Conservation (phyloP, 2,888 invertebrate species). For the Bombylius major region DNA sequence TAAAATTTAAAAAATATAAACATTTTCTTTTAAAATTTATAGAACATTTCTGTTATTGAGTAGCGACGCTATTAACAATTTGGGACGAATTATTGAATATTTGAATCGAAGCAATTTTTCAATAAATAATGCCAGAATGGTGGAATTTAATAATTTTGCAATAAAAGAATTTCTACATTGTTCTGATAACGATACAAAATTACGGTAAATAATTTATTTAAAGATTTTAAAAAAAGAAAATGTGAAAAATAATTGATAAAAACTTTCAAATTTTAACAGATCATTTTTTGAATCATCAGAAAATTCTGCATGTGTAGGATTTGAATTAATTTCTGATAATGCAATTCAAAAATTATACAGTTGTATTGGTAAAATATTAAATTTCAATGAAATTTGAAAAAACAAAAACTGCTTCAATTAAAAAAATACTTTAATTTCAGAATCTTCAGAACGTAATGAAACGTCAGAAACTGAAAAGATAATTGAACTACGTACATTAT, state of each 20-base stretch:
- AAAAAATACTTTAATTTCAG: too few species aligned
- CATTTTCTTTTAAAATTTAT: not conserved
- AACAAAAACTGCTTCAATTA: conserved; percentile 25
- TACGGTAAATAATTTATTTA: conserved; percentile 42
- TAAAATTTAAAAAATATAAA: not conserved
- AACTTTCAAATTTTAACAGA: conserved; percentile 13
- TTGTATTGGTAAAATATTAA: conserved; percentile 18
- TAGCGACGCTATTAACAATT: conserved; percentile 52
- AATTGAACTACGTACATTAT: conserved; percentile 44
- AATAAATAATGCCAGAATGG: conserved; percentile 61
- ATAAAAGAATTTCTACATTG: conserved; percentile 48
- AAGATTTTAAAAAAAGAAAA: not conserved
- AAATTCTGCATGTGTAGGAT: conserved; percentile 26
- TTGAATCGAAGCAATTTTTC: conserved; percentile 49
- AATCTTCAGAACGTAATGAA: too few species aligned
- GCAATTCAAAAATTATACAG: conserved; percentile 26
- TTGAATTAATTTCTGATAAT: conserved; percentile 31
- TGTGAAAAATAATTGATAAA: too few species aligned
- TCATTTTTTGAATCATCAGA: conserved; percentile 26
- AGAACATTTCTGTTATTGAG: conserved; percentile 68
- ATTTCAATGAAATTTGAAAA: not conserved
- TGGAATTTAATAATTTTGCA: conserved; percentile 50
- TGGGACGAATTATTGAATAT: conserved; percentile 60
- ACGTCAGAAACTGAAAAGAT: too few species aligned
- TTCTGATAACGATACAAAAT: conserved; percentile 44